These are phyloP conservation scores for Poeciliopsis gracilis DNA, from an alignment of 2,797 vertebrate species.

Conservation along the genomic window DNA sequence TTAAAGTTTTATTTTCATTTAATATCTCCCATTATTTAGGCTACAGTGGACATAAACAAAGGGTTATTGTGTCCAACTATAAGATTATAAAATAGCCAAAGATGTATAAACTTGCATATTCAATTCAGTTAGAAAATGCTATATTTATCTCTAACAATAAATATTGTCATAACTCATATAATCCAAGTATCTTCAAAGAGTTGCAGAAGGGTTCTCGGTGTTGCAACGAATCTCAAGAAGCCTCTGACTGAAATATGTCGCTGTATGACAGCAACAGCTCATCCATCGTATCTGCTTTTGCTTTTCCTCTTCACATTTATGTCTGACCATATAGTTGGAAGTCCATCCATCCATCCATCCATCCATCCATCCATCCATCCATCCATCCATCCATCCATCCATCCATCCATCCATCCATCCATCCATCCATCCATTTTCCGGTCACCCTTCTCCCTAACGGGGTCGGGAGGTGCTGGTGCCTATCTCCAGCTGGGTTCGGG, in stretches of 20 bases:
- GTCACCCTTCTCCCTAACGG: too few species aligned
- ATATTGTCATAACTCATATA: not conserved
- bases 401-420: too few species aligned
- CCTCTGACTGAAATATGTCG: not conserved
- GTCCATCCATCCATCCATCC: too few species aligned
- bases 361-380: too few species aligned
- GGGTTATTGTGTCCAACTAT: not conserved
- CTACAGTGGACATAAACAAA: not conserved
- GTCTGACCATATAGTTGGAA: too few species aligned
- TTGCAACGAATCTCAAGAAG: not conserved
- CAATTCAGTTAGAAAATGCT: not conserved
- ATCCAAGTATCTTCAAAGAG: not conserved
- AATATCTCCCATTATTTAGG: not conserved
- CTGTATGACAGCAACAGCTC: not conserved
- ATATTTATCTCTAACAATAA: not conserved
- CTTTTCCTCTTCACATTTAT: not conserved
- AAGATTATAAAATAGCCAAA: not conserved
- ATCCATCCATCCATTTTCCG: too few species aligned
- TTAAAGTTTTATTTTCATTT: not conserved
- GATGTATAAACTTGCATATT: not conserved
- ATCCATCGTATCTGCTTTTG: not conserved
- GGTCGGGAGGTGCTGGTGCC: too few species aligned
- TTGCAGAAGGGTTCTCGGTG: not conserved
- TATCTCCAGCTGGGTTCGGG: too few species aligned
- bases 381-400: too few species aligned